Evolutionary conservation across 2,888 invertebrate genomes (phyloP).

Genomic region (Asteroscopus sphinx): DNA sequence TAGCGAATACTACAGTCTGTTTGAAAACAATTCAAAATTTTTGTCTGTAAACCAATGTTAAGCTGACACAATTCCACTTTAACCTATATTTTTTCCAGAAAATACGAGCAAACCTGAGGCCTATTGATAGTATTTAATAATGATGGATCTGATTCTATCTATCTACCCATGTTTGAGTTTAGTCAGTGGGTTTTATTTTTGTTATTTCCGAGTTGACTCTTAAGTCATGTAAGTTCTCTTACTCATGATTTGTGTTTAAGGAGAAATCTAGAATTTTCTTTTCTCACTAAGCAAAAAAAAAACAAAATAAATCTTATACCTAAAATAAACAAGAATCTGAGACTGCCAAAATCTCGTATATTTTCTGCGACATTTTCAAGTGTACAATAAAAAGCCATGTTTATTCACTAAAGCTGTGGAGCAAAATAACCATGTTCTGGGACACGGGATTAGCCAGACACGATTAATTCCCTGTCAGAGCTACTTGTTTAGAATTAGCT

Average conservation of each 20-base stretch:
- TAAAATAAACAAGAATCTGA: not conserved
- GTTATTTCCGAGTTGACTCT: not conserved
- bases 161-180: not conserved
- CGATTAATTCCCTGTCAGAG: conserved; percentile 42
- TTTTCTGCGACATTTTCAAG: conserved; percentile 13
- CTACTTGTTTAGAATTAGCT: conserved; percentile 30
- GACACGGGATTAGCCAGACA: conserved; percentile 32
- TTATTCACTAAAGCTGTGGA: conserved; percentile 15
- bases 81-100: not conserved
- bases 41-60: too few relatives aligned
- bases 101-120: not conserved
- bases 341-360: conserved; percentile 4
- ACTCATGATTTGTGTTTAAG: not conserved
- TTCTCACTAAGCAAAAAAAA: too few relatives aligned
- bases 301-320: not conserved
- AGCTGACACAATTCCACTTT: too few relatives aligned
- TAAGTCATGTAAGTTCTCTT: not conserved
- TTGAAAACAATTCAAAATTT: too few relatives aligned
- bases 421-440: conserved; percentile 31
- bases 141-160: conserved; percentile 9
- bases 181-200: conserved; percentile 5
- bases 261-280: not conserved
- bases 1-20: too few relatives aligned
- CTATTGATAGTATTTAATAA: not conserved
- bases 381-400: conserved; percentile 32